Evolutionary conservation across 2,888 invertebrate genomes (phyloP), one percentile per base, ranked within the genome.

Genomic region (Drosophila parthenogenetica): DNA sequence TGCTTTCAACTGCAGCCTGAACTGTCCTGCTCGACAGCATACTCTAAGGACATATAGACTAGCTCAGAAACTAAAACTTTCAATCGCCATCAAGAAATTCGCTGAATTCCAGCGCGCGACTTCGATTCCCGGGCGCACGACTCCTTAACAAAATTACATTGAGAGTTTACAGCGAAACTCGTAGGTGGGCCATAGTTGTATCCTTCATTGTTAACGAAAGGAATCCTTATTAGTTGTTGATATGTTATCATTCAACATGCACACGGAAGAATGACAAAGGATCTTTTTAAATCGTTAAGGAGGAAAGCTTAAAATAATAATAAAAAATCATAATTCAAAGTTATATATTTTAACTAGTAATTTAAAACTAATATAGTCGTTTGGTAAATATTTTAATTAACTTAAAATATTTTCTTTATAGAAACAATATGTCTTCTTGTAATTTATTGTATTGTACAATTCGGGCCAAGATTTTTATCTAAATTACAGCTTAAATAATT

Each of bases 81-180:
- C 73, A 65, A 82, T 66, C 69, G 57, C 64, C 84, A 81, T 87
- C 81, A 81, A 66, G 63, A 35, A 63, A 73, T 90, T 90, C 90
- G 81, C 66, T 75, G 89, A 90, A 89, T 73, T 81, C 50, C 70
- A 58, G 89, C 89, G 79, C 81, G 82, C 89, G 90, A 71, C 83
- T 77, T 62, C 51, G 70, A 83, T 73, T 72, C 72, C 72, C 65
- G 58, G 79, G 79, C 90, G 91, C 87, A 82, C 87, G 89, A 76
- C 87, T 72, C 61, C 62, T 55, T 60, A 73, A 14, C 57, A 68
- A 74, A 72, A 67, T 76, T 51, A 45, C 63, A 69, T 71, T 67
- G 65, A 65, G 57, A 42, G 51, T 51, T 82, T 79, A 83, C 63
- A 61, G n/a, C 63, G 78, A 86, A 88, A 85, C 68, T 83, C 63